Evolutionary conservation across 1,140 invertebrate species (phyloP), one percentile per base, ranked within the genome.

Genomic region (Drosophila miranda): DNA sequence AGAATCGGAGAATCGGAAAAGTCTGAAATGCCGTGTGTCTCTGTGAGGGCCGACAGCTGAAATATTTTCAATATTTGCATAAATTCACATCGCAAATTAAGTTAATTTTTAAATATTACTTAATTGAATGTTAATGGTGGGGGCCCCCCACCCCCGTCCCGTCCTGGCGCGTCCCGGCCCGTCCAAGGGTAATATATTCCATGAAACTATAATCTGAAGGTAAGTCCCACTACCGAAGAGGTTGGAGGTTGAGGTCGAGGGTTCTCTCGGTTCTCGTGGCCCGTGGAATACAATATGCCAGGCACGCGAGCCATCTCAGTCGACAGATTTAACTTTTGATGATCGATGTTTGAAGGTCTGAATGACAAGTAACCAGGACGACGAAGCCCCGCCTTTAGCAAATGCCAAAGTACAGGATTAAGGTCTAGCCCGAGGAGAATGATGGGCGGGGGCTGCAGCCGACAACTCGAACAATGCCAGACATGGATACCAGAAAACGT

Each of bases 1-100:
- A 57, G 54, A 66, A 38, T 38, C 34, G 34, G 11, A 72, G 72
- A n/a, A n/a, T n/a, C n/a, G n/a, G n/a, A n/a, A n/a, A n/a, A n/a
- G n/a, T n/a, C n/a, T n/a, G n/a, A n/a, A n/a, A n/a, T 52, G 9
- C 59, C 44, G 61, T 78, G 81, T 86, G 81, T 81, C 82, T 77
- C 46, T 86, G 80, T 80, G 63, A 69, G 72, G 75, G 78, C 44
- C 76, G 42, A 13, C 16, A 23, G 46, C 60, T 45, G 34, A 62
- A 54, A 52, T 49, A 70, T 66, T 62, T 74, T n/a, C 53, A 42
- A 58, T 45, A 87, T 87, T 87, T 59, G 50, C 82, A 87, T 87
- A 87, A 78, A 60, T 87, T 87, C 82, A 88, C 82, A 87, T 69
- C 56, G 67, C 63, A 49, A 84, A 78, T 64, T 78, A 66, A 82